A percentile compares a stretch with the other conserved stretches of the same genome.
These are phyloP conservation scores for Sabellastarte sp. DNA, from an alignment of 2,888 invertebrate species.

Conservation along the genomic window DNA sequence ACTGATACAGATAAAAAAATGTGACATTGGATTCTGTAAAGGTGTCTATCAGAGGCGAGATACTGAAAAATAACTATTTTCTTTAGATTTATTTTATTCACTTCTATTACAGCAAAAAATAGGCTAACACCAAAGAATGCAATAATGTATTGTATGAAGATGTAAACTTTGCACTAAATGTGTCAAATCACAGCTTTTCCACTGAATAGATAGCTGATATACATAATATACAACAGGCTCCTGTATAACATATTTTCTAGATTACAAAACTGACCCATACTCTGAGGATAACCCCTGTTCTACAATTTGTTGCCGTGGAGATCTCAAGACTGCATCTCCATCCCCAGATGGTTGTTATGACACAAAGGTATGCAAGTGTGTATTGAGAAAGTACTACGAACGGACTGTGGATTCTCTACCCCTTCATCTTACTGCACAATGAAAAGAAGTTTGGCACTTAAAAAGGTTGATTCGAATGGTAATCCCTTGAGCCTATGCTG, in stretches of 20 bases:
- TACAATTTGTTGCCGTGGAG: slow-evolving; percentile 54
- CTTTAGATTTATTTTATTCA: not conserved
- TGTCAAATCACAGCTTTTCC: not conserved
- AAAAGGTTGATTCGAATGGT: no score
- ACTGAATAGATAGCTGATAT: not conserved
- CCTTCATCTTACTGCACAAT: no score
- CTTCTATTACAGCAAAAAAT: not conserved
- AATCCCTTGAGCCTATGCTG: no score
- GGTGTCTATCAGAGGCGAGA: not conserved
- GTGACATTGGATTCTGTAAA: no score
- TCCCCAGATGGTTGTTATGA: slow-evolving; percentile 52
- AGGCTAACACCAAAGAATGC: not conserved
- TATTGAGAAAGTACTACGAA: no score
- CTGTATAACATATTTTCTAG: slow-evolving; percentile 38
- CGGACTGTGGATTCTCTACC: no score
- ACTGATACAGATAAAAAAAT: no score
- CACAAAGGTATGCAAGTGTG: slow-evolving; percentile 46
- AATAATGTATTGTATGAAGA: no score
- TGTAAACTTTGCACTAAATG: not conserved
- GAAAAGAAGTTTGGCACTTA: no score
- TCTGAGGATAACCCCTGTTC: slow-evolving; percentile 47
- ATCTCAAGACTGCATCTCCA: slow-evolving; percentile 33
- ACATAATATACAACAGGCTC: not conserved
- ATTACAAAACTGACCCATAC: slow-evolving; percentile 50
- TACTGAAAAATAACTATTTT: not conserved